These are phyloP conservation scores for Eudyptes chrysolophus DNA, from an alignment of 2,113 vertebrate species.

Conservation along the genomic window DNA sequence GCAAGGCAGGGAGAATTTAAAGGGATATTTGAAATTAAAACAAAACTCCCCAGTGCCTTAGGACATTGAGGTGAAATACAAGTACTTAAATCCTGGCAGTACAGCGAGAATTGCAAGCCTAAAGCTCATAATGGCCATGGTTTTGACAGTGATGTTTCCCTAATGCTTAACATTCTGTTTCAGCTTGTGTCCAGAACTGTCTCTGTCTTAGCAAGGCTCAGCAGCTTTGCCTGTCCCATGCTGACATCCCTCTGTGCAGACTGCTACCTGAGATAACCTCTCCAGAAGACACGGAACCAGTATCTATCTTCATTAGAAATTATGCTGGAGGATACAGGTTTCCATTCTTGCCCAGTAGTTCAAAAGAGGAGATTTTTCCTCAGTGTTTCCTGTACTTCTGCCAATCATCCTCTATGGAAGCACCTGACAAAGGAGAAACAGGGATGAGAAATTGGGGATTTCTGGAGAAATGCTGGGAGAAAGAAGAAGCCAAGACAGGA, in stretches of 20 bases:
- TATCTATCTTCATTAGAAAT: background rate
- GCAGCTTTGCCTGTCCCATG: background rate
- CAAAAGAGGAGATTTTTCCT: background rate
- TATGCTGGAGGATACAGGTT: background rate
- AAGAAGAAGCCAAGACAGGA: background rate
- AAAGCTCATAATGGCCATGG: background rate
- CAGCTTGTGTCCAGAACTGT: background rate
- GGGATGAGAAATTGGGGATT: background rate
- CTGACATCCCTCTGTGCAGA: background rate
- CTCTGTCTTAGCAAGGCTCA: background rate
- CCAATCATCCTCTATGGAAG: background rate
- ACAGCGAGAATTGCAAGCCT: background rate
- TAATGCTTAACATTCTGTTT: background rate
- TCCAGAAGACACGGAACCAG: background rate
- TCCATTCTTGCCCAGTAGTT: background rate
- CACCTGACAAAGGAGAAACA: background rate
- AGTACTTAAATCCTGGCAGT: background rate
- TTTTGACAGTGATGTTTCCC: background rate
- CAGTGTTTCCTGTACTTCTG: background rate
- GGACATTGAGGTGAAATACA: background rate
- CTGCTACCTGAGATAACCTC: background rate
- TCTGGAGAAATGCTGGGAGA: background rate
- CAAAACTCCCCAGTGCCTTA: background rate
- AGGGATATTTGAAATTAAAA: conserved; percentile 19
- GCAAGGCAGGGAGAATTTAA: background rate